Evolutionary conservation across 2,113 vertebrate genomes (phyloP).

Genomic region (Damaliscus lunatus): DNA sequence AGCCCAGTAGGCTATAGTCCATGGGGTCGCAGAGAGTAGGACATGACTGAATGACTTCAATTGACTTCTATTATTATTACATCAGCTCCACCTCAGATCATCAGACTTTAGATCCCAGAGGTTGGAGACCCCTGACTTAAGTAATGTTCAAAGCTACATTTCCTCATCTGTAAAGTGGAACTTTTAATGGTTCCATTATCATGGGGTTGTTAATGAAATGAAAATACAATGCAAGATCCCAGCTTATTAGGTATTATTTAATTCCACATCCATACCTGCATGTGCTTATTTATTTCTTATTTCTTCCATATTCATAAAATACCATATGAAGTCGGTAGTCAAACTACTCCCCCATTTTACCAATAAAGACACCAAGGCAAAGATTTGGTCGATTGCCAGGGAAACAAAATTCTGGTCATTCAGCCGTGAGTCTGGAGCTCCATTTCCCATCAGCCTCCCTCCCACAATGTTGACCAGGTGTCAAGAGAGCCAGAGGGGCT

Average conservation of each 20-base stretch:
- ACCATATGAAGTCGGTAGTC: neutral
- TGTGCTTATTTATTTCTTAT: neutral
- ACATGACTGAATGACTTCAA: neutral
- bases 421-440: neutral
- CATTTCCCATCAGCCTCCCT: neutral
- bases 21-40: neutral
- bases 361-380: neutral
- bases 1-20: neutral
- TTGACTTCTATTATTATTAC: neutral
- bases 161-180: neutral
- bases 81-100: neutral
- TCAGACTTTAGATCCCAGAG: neutral
- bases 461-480: neutral
- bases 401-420: neutral
- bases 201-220: neutral
- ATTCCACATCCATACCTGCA: neutral
- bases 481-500: neutral
- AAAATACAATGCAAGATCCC: neutral
- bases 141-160: neutral
- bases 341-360: neutral
- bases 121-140: neutral
- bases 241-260: neutral
- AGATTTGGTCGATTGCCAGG: neutral
- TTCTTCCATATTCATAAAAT: neutral
- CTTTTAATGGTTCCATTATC: neutral